Evolutionary conservation across 2,888 invertebrate species (phyloP).

Genomic region (Allacma fusca): DNA sequence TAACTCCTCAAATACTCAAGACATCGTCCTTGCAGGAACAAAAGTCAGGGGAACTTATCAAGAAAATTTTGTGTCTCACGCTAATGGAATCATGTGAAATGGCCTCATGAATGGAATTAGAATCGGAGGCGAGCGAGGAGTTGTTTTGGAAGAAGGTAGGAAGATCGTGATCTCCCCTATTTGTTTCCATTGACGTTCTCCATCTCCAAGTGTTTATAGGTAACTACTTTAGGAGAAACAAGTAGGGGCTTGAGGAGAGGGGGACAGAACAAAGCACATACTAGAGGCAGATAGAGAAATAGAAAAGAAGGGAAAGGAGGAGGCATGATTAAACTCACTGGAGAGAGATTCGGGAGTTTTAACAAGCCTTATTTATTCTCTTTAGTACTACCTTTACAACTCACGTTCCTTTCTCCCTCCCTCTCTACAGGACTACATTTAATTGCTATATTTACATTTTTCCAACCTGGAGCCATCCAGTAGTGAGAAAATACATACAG

Average conservation of each 20-base stretch:
- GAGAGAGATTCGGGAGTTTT: not conserved
- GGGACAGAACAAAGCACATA: no score
- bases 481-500: no score
- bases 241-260: no score
- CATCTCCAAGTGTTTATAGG: no score
- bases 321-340: not conserved
- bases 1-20: no score
- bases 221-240: no score
- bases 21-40: no score
- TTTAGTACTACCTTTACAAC: not conserved
- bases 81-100: conserved; percentile 6
- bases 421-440: not conserved
- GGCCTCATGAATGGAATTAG: not conserved
- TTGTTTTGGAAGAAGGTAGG: not conserved
- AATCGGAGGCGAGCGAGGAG: not conserved
- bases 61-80: not conserved
- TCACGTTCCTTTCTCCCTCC: not conserved
- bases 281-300: not conserved
- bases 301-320: not conserved
- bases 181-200: no score
- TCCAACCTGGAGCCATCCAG: no score
- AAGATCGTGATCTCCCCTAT: not conserved
- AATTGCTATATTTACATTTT: no score
- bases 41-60: no score
- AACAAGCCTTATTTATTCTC: conserved; percentile 11